Evolutionary conservation across 2,113 vertebrate species (phyloP), one percentile per base, ranked within the genome.

Genomic region (Burhinus bistriatus): DNA sequence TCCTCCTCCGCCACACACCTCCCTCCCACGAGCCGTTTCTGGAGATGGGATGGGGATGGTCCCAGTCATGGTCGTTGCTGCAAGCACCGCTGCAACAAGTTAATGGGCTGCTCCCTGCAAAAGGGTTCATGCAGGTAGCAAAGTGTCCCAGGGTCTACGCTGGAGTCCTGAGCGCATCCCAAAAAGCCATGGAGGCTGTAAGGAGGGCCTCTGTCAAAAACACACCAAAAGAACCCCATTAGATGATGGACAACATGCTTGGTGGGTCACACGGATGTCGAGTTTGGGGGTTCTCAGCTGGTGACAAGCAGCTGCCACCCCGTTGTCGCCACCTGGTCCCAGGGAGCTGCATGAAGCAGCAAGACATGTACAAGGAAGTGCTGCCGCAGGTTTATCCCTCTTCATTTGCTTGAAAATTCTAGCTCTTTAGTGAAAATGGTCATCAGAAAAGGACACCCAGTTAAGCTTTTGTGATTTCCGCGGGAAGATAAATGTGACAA

Each of bases 81-180:
- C 38, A 58, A 32, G 21, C 9, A 29, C 30, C 9, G 77, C 42
- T 72, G 25, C 21, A 34, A 29, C 0, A 5, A n/a, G 55, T 25
- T 44, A 7, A 55, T 15, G 65, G 40, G 51, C 38, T 75, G 36
- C 40, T 36, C 42, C 42, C 15, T 49, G 25, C 26, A 34, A n/a
- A 10, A 29, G 70, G 5, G 2, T 44, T 75, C 23, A 26, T 69
- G 76, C 11, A 1, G 34, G 25, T 22, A 29, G 25, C 20, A 44
- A 36, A 52, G 29, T 3, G 4, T 80, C 62, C 34, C 3, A 1
- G 13, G 49, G 11, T 34, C 34, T 40, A 0, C 2, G 2, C 9
- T 5, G 7, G 32, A 62, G 32, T 42, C 51, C 40, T 55, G 36
- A 45, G 21, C 11, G 2, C 51, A 51, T 15, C 51, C 44, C n/a